Evolutionary conservation across 1,140 invertebrate genomes (phyloP), one percentile per base, ranked within the genome.

Genomic region (Drosophila kikkawai): DNA sequence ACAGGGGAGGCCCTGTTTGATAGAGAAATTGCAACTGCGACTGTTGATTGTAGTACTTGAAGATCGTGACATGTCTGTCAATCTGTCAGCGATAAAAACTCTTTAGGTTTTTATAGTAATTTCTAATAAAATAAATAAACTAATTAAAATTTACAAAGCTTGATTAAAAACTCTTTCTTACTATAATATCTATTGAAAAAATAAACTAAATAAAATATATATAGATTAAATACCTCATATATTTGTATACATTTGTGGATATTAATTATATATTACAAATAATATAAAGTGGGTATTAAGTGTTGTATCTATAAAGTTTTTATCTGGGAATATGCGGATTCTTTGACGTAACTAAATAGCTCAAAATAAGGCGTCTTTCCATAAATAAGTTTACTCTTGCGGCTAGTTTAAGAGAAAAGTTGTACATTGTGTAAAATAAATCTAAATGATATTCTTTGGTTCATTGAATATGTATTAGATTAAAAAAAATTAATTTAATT

Each of bases 1-100:
- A 15, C 26, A n/a, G n/a, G n/a, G n/a, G n/a, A n/a, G n/a, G n/a
- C 37, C 48, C 19, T 50, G 37, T 8, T 17, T n/a, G 41, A 39
- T 39, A 15, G 53, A 42, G 26, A 42, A 66, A 37, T 39, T 19
- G 45, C 44, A 70, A 13, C 22, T 45, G 59, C 13, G 12, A 17
- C n/a, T 11, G 13, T 19, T 71, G 65, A 77, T 80, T 4, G 7
- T 8, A 34, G 6, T 7, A 47, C 7, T 22, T 3, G 13, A 22
- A 22, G 19, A 73, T 74, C 82, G 63, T 78, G 82, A 71, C 59
- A 41, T 41, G 47, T 42, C 61, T 70, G 71, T 32, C 57, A 57
- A 11, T 45, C 44, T 45, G 19, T 26, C 45, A 47, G 8, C 45
- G 13, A 26, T 47, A 26, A 4, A 47, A 7, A 47, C 7, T 22